These are phyloP conservation scores for Neoniphon sammara DNA, from an alignment of 2,797 vertebrate species.

Conservation along the genomic window DNA sequence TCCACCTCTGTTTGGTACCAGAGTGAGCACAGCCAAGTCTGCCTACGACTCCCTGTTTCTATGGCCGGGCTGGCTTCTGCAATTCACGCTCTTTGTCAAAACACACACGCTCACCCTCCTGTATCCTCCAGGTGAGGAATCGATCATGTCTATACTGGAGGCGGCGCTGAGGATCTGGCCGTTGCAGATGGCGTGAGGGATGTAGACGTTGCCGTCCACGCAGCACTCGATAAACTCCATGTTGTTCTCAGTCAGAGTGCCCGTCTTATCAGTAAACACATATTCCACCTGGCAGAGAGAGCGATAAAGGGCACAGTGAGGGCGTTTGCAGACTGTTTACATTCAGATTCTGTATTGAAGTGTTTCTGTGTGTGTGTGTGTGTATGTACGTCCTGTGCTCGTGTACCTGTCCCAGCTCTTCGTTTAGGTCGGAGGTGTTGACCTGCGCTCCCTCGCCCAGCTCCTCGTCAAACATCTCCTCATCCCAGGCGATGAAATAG, in stretches of 20 bases:
- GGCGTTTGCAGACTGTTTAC: background rate
- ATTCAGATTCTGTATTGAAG: background rate
- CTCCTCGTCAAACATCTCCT: slow-evolving; percentile 96
- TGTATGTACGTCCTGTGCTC: background rate
- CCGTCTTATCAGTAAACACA: slow-evolving; percentile 98
- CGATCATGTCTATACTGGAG: slow-evolving; percentile 95
- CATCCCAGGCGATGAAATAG: slow-evolving; percentile 97
- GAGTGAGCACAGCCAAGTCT: too few species aligned
- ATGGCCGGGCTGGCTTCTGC: too few species aligned
- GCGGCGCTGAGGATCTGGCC: slow-evolving; percentile 92
- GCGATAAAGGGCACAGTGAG: slow-evolving; percentile 13
- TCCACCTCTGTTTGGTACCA: background rate
- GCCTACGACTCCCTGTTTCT: background rate
- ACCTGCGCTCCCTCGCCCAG: slow-evolving; percentile 93
- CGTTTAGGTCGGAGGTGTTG: slow-evolving; percentile 98
- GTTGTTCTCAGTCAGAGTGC: slow-evolving; percentile 98
- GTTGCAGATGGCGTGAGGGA: slow-evolving; percentile 94
- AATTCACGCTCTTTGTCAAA: slow-evolving; percentile 8
- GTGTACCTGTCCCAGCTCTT: slow-evolving; percentile 95
- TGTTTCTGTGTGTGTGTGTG: background rate
- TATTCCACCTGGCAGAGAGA: slow-evolving; percentile 91
- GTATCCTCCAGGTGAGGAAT: slow-evolving; percentile 90
- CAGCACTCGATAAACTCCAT: slow-evolving; percentile 99
- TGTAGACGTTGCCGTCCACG: slow-evolving; percentile 93
- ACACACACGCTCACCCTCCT: slow-evolving; percentile 84